These are phyloP conservation scores for Lasioglossum baleicum DNA, from an alignment of 1,140 invertebrate species.

Conservation along the genomic window DNA sequence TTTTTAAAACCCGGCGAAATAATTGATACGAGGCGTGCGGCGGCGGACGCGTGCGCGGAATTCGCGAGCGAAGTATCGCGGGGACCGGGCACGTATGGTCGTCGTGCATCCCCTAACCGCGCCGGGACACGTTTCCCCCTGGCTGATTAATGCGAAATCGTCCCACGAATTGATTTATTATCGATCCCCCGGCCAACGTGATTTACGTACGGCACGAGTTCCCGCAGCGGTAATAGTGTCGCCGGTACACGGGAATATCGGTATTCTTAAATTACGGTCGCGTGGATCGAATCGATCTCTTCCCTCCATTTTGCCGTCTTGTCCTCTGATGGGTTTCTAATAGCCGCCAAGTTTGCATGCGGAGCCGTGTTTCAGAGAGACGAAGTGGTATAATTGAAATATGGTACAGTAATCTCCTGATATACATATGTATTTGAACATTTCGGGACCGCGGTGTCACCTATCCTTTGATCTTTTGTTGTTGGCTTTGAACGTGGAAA, in stretches of 20 bases:
- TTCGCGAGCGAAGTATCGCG: not conserved
- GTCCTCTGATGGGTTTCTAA: not conserved
- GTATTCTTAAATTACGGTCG: not conserved
- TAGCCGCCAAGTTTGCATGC: not conserved
- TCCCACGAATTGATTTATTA: slow-evolving; percentile 2
- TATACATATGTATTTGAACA: too few relatives aligned
- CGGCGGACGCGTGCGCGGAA: not conserved
- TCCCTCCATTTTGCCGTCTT: not conserved
- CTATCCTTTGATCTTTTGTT: too few relatives aligned
- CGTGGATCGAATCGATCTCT: slow-evolving; percentile 1
- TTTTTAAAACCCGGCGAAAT: slow-evolving; percentile 7
- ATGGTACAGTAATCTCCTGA: too few relatives aligned
- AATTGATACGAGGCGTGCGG: not conserved
- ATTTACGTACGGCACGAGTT: not conserved
- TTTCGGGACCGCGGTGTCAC: too few relatives aligned
- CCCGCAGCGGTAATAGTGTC: not conserved
- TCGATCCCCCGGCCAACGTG: not conserved
- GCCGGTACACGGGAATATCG: not conserved
- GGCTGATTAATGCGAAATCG: not conserved
- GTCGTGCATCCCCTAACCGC: too few relatives aligned
- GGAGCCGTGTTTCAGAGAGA: not conserved
- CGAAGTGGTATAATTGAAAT: not conserved
- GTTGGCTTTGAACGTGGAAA: too few relatives aligned
- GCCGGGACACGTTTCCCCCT: not conserved
- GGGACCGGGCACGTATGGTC: too few relatives aligned